These are phyloP conservation scores for Zele albiditarsus DNA, from an alignment of 2,888 invertebrate genomes.

Conservation along the genomic window DNA sequence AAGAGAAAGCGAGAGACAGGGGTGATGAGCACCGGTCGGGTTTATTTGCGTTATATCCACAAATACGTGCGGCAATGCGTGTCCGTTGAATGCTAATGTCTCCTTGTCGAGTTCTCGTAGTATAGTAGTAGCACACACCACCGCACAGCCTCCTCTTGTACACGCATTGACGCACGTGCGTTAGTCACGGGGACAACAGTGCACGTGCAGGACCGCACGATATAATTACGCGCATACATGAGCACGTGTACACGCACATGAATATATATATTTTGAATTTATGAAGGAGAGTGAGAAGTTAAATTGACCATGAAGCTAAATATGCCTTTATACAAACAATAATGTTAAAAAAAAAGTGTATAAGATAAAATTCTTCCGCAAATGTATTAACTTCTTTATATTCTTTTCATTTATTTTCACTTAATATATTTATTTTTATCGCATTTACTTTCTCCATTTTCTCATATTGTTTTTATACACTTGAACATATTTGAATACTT, in stretches of 20 bases:
- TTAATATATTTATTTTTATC: neutral
- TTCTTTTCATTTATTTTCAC: neutral
- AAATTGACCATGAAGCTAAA: constrained; percentile 3
- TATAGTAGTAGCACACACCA: constrained; percentile 11
- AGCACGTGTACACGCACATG: constrained; percentile 26
- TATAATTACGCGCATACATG: constrained; percentile 34
- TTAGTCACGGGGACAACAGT: constrained; percentile 28
- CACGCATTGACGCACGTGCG: constrained; percentile 33
- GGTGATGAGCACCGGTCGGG: constrained; percentile 48
- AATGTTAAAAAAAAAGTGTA: neutral
- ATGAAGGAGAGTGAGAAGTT: neutral
- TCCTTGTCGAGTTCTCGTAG: constrained; percentile 21
- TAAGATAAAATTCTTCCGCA: too few relatives aligned
- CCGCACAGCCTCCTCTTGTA: constrained; percentile 2
- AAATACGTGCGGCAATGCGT: constrained; percentile 63
- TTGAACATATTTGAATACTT: too few relatives aligned
- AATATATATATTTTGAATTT: neutral
- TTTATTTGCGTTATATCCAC: constrained; percentile 64
- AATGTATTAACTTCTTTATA: neutral
- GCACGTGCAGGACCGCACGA: constrained; percentile 37
- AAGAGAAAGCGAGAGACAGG: constrained; percentile 49
- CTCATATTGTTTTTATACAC: too few relatives aligned
- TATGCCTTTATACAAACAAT: neutral
- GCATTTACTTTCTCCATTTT: neutral
- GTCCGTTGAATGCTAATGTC: constrained; percentile 61